Evolutionary conservation across 1,140 invertebrate genomes (phyloP), one percentile per base, ranked within the genome.

Genomic region (Trichonephila inaurata): DNA sequence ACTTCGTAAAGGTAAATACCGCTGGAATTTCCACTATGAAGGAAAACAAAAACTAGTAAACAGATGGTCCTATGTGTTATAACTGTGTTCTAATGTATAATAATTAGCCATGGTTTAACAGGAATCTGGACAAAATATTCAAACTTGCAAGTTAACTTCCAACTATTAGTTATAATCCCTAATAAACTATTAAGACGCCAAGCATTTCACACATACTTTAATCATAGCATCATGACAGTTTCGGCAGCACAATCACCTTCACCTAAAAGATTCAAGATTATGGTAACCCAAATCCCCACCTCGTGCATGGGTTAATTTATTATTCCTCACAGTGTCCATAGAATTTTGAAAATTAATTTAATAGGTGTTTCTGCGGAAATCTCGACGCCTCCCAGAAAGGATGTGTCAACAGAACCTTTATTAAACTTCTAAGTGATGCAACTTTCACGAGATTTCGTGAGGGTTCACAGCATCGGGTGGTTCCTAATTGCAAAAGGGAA

Each of bases 341-440:
- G 24, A 77, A 77, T 77, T 77, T 77, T 33, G 28, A 24, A 77
- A 77, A 77, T 77, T 77, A 77, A 77, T 77, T 77, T 77, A 77
- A 77, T 77, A 77, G 24, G 69, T 33, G 24, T 18, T 28, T 24
- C 69, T 24, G 12, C 16, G 69, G 69, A 77, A 77, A 77, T 33
- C 28, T 64, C 24, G 28, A 33, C 12, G 69, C 14, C 1, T 77
- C 24, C 2, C 28, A 4, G 14, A 33, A 8, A 24, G 69, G 28
- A 77, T 77, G 69, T 77, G 69, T 77, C 69, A 77, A 77, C 69
- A 77, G 69, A 24, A 77, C 24, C 69, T 77, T 77, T 77, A 77
- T 77, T 77, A 77, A 77, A 77, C 69, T 33, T 77, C 69, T 24
- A 33, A 40, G 69, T 24, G 69, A 77, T 28, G 69, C 69, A 40